phyloP scores from a whole-genome alignment of 2,797 vertebrate genomes.

The Microctenopoma lineatum region DNA sequence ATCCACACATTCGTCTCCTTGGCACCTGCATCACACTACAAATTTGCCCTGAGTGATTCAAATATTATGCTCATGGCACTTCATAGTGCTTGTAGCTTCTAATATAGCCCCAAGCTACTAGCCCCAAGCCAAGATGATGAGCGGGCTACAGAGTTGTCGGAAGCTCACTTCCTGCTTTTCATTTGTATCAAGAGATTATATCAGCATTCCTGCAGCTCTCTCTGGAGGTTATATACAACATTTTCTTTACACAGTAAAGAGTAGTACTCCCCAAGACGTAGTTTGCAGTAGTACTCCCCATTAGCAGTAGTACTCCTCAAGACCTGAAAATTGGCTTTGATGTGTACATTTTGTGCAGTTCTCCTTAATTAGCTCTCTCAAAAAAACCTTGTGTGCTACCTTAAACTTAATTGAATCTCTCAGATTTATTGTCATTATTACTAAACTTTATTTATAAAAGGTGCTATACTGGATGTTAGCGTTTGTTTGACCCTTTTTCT shows the following conservation, averaged over 20 bases:
- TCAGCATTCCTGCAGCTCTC: not conserved
- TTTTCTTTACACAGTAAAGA: not conserved
- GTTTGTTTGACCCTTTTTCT: not conserved
- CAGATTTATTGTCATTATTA: no score
- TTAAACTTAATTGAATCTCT: not conserved
- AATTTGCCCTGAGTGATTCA: not conserved
- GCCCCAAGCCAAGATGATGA: conserved; percentile 1
- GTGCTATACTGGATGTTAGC: no score
- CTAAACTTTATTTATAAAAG: no score
- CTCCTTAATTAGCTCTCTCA: conserved; percentile 3
- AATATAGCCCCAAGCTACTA: not conserved
- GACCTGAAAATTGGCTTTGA: conserved; percentile 10
- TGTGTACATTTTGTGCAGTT: conserved; percentile 1
- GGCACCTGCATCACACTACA: not conserved
- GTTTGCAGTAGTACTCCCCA: not conserved
- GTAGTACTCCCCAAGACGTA: not conserved
- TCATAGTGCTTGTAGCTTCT: no score
- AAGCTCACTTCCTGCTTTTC: not conserved
- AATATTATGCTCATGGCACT: not conserved
- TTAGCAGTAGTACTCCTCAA: not conserved
- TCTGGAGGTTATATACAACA: not conserved
- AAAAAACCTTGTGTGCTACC: not conserved
- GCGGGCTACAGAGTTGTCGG: not conserved
- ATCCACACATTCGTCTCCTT: not conserved
- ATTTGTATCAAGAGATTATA: not conserved